A percentile compares a stretch with the other conserved stretches of the same genome.
Conservation (phyloP, 35 echinoderm and acorn worm species). For the Heliocidaris tuberculata region DNA sequence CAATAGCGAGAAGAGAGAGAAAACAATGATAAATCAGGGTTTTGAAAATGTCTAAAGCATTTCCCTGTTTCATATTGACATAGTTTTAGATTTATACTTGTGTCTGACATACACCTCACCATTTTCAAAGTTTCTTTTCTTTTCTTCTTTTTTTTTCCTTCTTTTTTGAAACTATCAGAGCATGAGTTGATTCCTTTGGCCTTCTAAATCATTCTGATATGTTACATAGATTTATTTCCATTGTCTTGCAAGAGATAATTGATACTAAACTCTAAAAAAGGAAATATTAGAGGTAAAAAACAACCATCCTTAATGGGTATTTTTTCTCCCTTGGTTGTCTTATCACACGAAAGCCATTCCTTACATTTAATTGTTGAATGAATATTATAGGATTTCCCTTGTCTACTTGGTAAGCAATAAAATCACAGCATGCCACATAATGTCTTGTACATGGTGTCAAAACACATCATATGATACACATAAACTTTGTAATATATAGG, state of each 20-base stretch:
- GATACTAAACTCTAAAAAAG: not conserved
- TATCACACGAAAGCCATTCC: not conserved
- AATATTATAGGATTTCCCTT: not conserved
- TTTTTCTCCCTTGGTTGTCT: not conserved
- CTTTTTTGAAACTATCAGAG: not conserved
- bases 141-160: not conserved
- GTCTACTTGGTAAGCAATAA: not conserved
- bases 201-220: not conserved
- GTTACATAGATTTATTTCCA: not conserved
- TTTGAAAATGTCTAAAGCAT: too few species aligned
- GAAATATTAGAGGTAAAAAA: not conserved
- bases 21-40: too few species aligned
- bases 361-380: not conserved
- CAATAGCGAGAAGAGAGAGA: too few species aligned
- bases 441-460: not conserved
- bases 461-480: too few species aligned
- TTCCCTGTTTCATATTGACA: too few species aligned
- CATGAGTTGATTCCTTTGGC: not conserved
- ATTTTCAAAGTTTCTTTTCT: not conserved
- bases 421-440: not conserved
- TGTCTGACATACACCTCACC: too few species aligned
- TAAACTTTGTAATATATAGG: too few species aligned
- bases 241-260: not conserved
- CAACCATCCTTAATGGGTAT: not conserved
- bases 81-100: too few species aligned